Base-by-base conservation (phyloP, 2,888 invertebrate genomes). In the Leptopterna dolabrata region DNA sequence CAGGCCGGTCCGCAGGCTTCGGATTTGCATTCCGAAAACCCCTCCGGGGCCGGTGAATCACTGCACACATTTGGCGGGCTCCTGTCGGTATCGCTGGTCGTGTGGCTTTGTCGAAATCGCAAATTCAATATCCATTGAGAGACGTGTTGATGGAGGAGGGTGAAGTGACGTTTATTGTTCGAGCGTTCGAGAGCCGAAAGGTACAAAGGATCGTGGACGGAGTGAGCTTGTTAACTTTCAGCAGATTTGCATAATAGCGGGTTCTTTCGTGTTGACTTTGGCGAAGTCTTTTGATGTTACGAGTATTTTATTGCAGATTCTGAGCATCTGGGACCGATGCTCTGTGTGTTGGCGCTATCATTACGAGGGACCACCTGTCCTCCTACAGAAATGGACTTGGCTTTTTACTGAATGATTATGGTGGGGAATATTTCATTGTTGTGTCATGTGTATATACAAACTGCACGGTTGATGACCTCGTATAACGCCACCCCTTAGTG, bases 71-170 rank as follows among this genome's bases (percentile, higher is more conserved):
- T 63, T 24, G 63, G 24, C 55, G 9, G 19, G 11, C 24, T 63
- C 24, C 24, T 24, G 19, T 63, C 63, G 63, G 19, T 63, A 24
- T 27, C 63, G 13, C 63, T 24, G 19, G 63, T 63, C 63, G 9
- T 63, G 63, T 27, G 63, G 63, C 63, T 63, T 63, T 63, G 63
- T 63, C 11, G 24, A 63, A 63, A 24, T 63, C 24, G 63, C 63
- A 63, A 63, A 63, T 63, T 63, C 63, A 63, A 63, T 63, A 63
- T 63, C 63, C 63, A 63, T 63, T 63, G 63, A 63, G 63, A 1
- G 24, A 2, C 4, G 24, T 24, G 24, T 63, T 63, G 63, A 63
- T 63, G 24, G 63, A 24, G 9, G 63, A 24, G 63, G 63, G 63
- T 7, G 36, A 36, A n/a, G n/a, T 6, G 7, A 24, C 24, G 27